Percentiles rank a stretch among this genome's conserved stretches.
Conservation (phyloP, 2,888 invertebrate species). For the Patella pellucida region DNA sequence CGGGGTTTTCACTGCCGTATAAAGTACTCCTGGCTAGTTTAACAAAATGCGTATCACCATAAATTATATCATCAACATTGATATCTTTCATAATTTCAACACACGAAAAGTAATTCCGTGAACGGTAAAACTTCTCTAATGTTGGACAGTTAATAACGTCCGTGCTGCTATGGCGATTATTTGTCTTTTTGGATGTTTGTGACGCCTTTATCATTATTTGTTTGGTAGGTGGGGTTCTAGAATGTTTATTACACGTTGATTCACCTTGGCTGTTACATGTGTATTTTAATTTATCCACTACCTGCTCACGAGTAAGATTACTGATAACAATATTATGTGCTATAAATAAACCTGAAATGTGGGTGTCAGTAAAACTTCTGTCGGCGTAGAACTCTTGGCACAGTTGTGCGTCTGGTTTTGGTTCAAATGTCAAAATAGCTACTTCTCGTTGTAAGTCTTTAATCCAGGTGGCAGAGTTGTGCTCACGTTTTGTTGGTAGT, state of each 20-base stretch:
- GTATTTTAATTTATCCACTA: neutral
- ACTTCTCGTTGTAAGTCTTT: neutral
- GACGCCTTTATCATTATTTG: too few species aligned
- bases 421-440: neutral
- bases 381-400: too few species aligned
- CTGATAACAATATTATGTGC: neutral
- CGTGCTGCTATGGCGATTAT: too few species aligned
- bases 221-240: too few species aligned
- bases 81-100: neutral
- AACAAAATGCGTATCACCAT: neutral
- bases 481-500: neutral
- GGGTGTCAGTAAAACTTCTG: neutral
- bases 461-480: neutral
- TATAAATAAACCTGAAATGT: neutral
- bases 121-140: neutral
- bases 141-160: neutral
- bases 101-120: neutral
- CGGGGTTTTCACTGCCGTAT: neutral
- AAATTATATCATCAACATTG: neutral
- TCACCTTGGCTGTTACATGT: too few species aligned
- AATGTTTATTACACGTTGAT: too few species aligned
- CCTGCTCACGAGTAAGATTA: neutral
- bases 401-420: too few species aligned
- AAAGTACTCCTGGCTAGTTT: neutral
- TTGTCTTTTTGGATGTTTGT: too few species aligned